A percentile compares a stretch with the other conserved stretches of the same genome.
Evolutionary conservation across 2,797 vertebrate genomes (phyloP).

Genomic region (Brachyrhaphis roseni): DNA sequence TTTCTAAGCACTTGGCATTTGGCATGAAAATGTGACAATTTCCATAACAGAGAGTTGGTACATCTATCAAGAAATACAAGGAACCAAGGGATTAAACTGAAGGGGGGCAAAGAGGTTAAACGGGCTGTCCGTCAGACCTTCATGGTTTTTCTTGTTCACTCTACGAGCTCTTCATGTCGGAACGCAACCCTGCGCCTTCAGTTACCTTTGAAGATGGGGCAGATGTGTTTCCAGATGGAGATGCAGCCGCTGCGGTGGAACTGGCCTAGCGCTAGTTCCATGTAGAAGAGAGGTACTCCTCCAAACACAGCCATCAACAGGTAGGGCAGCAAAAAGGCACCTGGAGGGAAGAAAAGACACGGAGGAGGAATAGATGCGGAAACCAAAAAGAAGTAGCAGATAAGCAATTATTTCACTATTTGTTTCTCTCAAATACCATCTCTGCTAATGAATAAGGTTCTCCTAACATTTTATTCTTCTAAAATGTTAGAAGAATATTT

Average conservation of each 20-base stretch:
- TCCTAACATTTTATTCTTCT: too few species aligned
- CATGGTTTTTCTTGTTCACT: neutral
- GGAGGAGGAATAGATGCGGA: neutral
- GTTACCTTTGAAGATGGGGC: slow-evolving; percentile 98
- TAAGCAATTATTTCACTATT: neutral
- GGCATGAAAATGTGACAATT: slow-evolving; percentile 83
- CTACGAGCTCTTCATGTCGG: slow-evolving; percentile 2
- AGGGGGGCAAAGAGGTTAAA: slow-evolving; percentile 40
- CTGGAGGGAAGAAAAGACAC: slow-evolving; percentile 69
- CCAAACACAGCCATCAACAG: slow-evolving; percentile 97
- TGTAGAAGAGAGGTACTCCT: slow-evolving; percentile 97
- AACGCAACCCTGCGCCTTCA: slow-evolving; percentile 1
- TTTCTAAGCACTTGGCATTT: slow-evolving; percentile 80
- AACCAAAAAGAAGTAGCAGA: neutral
- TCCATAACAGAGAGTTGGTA: slow-evolving; percentile 79
- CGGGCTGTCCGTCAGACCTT: slow-evolving; percentile 37
- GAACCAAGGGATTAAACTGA: neutral
- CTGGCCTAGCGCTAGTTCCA: slow-evolving; percentile 97
- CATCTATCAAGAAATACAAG: slow-evolving; percentile 53
- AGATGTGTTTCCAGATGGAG: slow-evolving; percentile 97
- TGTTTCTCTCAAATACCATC: neutral
- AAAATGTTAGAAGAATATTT: neutral
- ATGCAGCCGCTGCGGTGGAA: slow-evolving; percentile 97
- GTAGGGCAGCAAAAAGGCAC: slow-evolving; percentile 96
- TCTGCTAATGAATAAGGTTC: neutral